Conservation (phyloP, 1,140 invertebrate genomes). For the Drosophila ironensis region DNA sequence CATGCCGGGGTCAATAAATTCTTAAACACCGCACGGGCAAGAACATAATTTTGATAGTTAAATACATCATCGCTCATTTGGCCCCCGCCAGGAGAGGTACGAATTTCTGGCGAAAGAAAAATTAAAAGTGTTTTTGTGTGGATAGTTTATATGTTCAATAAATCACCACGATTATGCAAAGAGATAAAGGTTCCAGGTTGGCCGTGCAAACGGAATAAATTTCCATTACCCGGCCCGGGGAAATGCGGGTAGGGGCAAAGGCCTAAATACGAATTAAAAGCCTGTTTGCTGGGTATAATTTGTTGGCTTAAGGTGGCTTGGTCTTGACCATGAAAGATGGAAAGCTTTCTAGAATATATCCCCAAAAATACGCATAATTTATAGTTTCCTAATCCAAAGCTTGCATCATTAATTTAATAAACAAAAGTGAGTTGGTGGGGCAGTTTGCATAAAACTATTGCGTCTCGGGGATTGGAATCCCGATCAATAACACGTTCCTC, state of each 20-base stretch:
- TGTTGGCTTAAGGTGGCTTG: not conserved
- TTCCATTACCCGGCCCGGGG: not conserved
- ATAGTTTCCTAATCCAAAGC: not conserved
- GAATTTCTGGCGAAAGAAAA: constrained; percentile 11
- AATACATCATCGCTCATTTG: constrained; percentile 69
- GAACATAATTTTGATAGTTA: constrained; percentile 59
- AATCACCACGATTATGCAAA: not conserved
- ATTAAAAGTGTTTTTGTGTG: constrained; percentile 24
- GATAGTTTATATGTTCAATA: constrained; percentile 18
- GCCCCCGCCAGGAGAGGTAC: constrained; percentile 3
- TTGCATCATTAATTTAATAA: constrained; percentile 33
- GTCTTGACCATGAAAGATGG: not conserved
- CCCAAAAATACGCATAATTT: not conserved
- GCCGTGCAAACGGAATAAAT: not conserved
- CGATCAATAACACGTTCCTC: constrained; percentile 41
- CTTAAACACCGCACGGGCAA: constrained; percentile 50
- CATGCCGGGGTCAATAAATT: constrained; percentile 70
- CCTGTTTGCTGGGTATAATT: not conserved
- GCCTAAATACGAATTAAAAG: not conserved
- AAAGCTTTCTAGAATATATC: not conserved
- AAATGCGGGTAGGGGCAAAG: no score
- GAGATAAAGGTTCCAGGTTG: not conserved
- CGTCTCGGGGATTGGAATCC: constrained; percentile 47
- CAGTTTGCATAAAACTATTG: constrained; percentile 66
- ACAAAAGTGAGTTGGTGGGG: constrained; percentile 43